phyloP scores from a whole-genome alignment of 2,113 vertebrate species.

The Sigmodon hispidus region DNA sequence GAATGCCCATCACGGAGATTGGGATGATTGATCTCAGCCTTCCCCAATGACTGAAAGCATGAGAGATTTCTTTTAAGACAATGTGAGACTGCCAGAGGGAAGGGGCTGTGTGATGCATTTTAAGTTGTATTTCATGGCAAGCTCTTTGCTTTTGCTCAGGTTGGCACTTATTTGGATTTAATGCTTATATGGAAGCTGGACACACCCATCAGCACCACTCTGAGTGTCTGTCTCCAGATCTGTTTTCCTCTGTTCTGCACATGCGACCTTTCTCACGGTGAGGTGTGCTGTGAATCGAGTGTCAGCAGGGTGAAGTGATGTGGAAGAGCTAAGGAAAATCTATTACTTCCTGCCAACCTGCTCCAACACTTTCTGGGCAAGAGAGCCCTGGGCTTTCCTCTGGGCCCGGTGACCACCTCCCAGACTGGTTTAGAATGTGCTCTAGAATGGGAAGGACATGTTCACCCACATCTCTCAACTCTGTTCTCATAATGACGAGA shows the following conservation, averaged over 20 bases:
- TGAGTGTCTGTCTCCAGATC: neutral
- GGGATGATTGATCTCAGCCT: neutral
- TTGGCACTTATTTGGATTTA: neutral
- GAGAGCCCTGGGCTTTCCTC: neutral
- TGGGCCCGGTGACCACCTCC: neutral
- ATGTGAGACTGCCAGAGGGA: neutral
- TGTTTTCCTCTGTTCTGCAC: neutral
- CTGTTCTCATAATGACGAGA: neutral
- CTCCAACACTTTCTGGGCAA: neutral
- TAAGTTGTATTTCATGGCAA: neutral
- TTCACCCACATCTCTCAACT: neutral
- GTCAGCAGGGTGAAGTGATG: neutral
- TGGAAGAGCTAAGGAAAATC: neutral
- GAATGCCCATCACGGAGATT: neutral
- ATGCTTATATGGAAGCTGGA: neutral
- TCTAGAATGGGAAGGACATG: neutral
- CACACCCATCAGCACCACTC: neutral
- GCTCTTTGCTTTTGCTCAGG: neutral
- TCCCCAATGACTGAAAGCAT: neutral
- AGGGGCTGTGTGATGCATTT: neutral
- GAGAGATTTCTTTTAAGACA: neutral
- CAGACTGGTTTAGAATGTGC: too few relatives aligned
- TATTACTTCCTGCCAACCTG: neutral
- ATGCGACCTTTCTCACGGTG: neutral
- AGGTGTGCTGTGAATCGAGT: accelerated